Base-by-base conservation (phyloP, 2,888 invertebrate genomes). In the Mesorhabditis sp. region DNA sequence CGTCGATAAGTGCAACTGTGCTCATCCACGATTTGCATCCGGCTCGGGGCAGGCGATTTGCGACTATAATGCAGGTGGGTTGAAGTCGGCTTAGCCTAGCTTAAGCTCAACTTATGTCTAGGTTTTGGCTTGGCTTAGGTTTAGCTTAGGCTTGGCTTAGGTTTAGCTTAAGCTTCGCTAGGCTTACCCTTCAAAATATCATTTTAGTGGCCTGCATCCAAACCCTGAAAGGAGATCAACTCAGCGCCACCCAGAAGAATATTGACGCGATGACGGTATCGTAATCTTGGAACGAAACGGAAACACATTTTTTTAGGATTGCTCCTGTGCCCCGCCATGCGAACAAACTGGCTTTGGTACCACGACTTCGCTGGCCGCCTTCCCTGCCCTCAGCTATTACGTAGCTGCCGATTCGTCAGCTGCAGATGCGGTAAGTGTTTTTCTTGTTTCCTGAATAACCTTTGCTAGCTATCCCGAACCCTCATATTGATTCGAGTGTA, bases 201-300 rank as follows among this genome's bases (percentile, higher is more conserved):
- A 13, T 62, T 77, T 41, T 72, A 79, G 79, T 79, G 45, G 71
- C 72, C 65, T 79, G 79, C 43, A 58, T 79, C 4, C 72, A 74
- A 62, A 41, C 45, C 0, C 70, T 79, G 4, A 74, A 76, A 64
- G 79, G 79, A 62, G 74, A 73, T 58, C 79, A 79, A 62, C 69
- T 74, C 5, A 74, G 72, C 68, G 41, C 65, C 2, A 64, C 71
- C 15, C 41, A 71, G 65, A 75, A 75, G 58, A 79, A 79, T 62
- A 72, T 78, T 42, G 72, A 79, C 62, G 66, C 75, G 5, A 64
- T 76, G 4, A 66, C 62, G 43, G 72, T 67, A 67, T n/a, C 13
- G 50, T 42, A 43, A 2, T 10, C 7, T 15, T 41, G n/a, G n/a
- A 3, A 3, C 7, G 15, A 45, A 3, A 10, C 7, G n/a, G 58